Percentiles rank a stretch among this genome's conserved stretches.
Evolutionary conservation across 1,140 invertebrate genomes (phyloP).

Genomic region (Tetramorium simillimum): DNA sequence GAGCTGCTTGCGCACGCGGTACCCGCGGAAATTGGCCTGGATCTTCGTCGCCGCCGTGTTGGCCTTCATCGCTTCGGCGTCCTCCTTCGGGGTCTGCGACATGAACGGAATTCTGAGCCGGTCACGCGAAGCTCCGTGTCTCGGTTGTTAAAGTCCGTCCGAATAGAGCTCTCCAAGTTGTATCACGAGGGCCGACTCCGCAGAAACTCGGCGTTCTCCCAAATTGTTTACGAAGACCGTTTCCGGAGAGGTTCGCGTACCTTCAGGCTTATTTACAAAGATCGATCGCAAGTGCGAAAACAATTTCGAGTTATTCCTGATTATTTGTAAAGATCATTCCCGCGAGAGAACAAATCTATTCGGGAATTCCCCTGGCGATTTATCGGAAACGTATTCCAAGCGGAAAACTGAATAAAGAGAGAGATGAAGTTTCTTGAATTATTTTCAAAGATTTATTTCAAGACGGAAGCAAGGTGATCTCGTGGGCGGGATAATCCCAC

Average conservation of each 20-base stretch:
- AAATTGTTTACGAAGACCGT: constrained; percentile 4
- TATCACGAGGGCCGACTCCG: background rate
- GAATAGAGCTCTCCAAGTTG: background rate
- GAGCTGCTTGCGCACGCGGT: constrained; percentile 89
- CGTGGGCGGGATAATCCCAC: background rate
- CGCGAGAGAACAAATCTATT: background rate
- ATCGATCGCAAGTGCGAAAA: constrained; percentile 2
- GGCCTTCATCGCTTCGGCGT: constrained; percentile 74
- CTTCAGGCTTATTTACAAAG: constrained; percentile 13
- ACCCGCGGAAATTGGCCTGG: constrained; percentile 91
- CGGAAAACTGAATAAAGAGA: background rate
- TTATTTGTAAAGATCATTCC: constrained; percentile 5
- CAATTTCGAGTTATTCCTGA: constrained; percentile 1
- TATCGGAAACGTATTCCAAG: background rate
- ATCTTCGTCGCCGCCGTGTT: constrained; percentile 90
- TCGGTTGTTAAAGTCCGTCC: background rate
- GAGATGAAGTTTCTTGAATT: constrained; percentile 11
- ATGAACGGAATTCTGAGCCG: constrained; percentile 32
- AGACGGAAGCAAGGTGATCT: background rate
- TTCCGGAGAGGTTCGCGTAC: background rate
- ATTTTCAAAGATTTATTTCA: constrained; percentile 31
- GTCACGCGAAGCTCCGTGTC: constrained; percentile 10
- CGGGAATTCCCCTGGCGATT: background rate
- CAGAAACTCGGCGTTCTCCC: background rate
- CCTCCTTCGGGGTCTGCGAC: constrained; percentile 37